Percentiles rank a stretch among this genome's conserved stretches.
phyloP scores from a whole-genome alignment of 2,797 vertebrate genomes.

The Varecia variegata region DNA sequence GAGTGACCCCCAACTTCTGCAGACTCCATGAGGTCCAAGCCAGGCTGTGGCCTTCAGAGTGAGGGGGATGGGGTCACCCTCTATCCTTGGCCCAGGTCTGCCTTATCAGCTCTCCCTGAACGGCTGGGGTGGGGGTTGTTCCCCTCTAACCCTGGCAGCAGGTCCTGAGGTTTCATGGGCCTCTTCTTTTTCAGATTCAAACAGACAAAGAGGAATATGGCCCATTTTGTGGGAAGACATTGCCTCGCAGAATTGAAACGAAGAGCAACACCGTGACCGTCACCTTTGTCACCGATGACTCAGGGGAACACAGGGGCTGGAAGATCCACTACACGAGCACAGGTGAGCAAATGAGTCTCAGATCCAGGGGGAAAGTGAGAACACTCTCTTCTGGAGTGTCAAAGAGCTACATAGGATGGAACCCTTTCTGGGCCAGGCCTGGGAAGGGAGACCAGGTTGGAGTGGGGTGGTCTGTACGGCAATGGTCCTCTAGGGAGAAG shows the following conservation, averaged over 20 bases:
- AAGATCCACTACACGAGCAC: slow-evolving; percentile 87
- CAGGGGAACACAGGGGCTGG: slow-evolving; percentile 89
- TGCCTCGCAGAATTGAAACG: slow-evolving; percentile 86
- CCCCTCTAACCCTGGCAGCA: background rate
- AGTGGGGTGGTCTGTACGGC: background rate
- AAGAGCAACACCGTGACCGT: slow-evolving; percentile 84
- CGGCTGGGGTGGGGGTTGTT: too few species aligned
- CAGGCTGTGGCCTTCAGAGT: background rate
- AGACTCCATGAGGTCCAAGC: background rate
- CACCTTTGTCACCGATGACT: slow-evolving; percentile 84
- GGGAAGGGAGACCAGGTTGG: background rate
- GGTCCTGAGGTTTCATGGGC: background rate
- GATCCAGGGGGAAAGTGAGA: background rate
- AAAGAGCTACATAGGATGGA: accelerated
- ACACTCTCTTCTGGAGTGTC: too few species aligned
- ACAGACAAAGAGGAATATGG: slow-evolving; percentile 84
- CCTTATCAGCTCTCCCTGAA: background rate
- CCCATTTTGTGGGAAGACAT: slow-evolving; percentile 86
- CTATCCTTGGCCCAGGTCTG: background rate
- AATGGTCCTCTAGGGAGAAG: background rate
- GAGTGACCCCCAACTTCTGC: background rate
- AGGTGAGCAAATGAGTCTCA: slow-evolving; percentile 57
- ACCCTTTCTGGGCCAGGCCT: background rate
- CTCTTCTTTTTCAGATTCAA: slow-evolving; percentile 82
- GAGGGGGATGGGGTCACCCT: background rate